Evolutionary conservation across 2,797 vertebrate genomes (phyloP), one percentile per base, ranked within the genome.

Genomic region (Oceanodroma leucorhoa): DNA sequence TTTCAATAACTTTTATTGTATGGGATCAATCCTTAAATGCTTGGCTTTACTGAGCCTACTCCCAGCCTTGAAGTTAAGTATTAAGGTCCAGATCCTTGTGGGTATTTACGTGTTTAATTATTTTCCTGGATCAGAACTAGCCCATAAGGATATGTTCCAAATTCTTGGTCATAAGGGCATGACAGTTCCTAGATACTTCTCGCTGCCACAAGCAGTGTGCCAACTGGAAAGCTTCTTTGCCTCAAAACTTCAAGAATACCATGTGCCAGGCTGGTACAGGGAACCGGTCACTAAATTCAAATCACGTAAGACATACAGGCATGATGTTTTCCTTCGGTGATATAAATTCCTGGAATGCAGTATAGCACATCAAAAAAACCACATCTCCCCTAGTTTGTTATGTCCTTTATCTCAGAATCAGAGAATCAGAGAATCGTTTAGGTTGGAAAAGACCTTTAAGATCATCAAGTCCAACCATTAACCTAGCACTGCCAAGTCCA

Each of bases 101-200:
- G 60, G 77, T 79, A 90, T 96, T 94, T 95, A 87, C 5, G 0
- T 82, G 93, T 96, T 95, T 97, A 96, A 95, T 96, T 86, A 91
- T 95, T 96, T 93, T 95, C 94, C 87, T 93, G 55, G 60, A 90
- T 93, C 91, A 89, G 80, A 91, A 72, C 87, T 89, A 84, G 85
- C 34, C 71, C 48, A 66, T 51, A 86, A 83, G 94, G 80, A 66
- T 53, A 12, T 1, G 26, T 87, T 96, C 93, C 94, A 94, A 96
- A 96, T 94, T 95, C 95, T 94, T 96, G 91, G 86, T 94, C 83
- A 93, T 90, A 83, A 95, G 88, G 41, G 93, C 95, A 97, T 94
- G 91, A 95, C 93, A 96, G 55, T 94, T 94, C 91, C 80, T 96
- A 95, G 95, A 96, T 70, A 89, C 58, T 84, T 94, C 86, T 64